Evolutionary conservation across 2,113 vertebrate species (phyloP), one percentile per base, ranked within the genome.

Genomic region (Coturnix japonica): DNA sequence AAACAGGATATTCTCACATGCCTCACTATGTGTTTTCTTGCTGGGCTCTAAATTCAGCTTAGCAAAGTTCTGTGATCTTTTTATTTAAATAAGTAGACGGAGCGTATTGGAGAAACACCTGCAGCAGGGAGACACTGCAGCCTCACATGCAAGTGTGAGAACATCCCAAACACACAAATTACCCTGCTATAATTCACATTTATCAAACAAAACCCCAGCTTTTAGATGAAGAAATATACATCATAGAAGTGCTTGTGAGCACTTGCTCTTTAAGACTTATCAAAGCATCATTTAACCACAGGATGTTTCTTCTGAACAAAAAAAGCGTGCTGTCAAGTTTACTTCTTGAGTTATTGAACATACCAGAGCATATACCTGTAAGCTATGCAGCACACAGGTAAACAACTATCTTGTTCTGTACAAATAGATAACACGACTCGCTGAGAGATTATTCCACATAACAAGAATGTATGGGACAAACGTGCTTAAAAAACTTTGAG

Each of bases 161-260:
- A 92, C 81, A 89, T 64, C 85, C 83, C 66, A 78, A 89, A 85
- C 91, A 93, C 51, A 70, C 79, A 96, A 93, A 80, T 93, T 85
- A 89, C 65, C 82, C 81, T 88, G 87, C 59, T 91, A 78, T 57
- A 92, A 97, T 92, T 80, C 84, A 88, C 83, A 91, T 95, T 95
- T 95, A 91, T 72, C 56, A 14, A 6, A 89, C 61, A 71, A 67
- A 69, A 65, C 71, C 35, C 69, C 87, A 77, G 61, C 74, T 49
- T 70, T 75, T 4, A 87, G 69, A 67, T 91, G 93, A 82, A 91
- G 49, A 93, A 76, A 57, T 37, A 76, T 15, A 12, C 18, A 54
- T 89, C 89, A 75, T 17, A 79, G 23, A 67, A 95, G 44, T 39
- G 77, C 88, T 85, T 71, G 28, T 43, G 63, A 94, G 89, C 76